phyloP scores from a whole-genome alignment of 2,113 vertebrate species.

The Pygoscelis antarcticus region DNA sequence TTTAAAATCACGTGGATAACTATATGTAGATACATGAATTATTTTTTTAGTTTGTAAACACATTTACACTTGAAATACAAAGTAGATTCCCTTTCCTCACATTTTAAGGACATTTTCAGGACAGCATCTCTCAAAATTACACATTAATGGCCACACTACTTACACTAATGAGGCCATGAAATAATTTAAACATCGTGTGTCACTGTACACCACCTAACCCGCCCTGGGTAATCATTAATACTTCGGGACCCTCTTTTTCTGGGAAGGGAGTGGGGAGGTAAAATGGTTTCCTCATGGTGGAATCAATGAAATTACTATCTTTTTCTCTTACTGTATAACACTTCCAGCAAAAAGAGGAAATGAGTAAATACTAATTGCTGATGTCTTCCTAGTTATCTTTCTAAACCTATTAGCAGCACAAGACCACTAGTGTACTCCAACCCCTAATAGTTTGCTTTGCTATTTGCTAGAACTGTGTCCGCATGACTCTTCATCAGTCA shows the following conservation, averaged over 20 bases:
- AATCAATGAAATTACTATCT: background rate
- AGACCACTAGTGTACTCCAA: background rate
- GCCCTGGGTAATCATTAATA: background rate
- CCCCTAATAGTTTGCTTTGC: background rate
- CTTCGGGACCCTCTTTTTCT: background rate
- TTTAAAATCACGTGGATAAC: background rate
- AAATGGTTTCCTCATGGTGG: background rate
- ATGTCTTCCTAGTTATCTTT: background rate
- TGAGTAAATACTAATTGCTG: background rate
- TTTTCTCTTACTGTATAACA: background rate
- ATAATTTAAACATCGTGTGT: background rate
- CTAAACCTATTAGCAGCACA: background rate
- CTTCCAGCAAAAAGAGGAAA: background rate
- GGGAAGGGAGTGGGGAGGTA: background rate
- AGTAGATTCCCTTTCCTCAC: background rate
- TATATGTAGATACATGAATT: background rate
- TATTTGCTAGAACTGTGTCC: background rate
- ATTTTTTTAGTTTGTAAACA: background rate
- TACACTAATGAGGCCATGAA: background rate
- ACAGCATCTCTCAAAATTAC: background rate
- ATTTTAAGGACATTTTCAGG: background rate
- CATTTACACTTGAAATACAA: background rate
- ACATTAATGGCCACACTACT: background rate
- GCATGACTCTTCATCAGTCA: background rate
- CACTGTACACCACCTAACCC: background rate